These are phyloP conservation scores for Leptoclinus maculatus DNA, from an alignment of 2,797 vertebrate species.

Conservation along the genomic window DNA sequence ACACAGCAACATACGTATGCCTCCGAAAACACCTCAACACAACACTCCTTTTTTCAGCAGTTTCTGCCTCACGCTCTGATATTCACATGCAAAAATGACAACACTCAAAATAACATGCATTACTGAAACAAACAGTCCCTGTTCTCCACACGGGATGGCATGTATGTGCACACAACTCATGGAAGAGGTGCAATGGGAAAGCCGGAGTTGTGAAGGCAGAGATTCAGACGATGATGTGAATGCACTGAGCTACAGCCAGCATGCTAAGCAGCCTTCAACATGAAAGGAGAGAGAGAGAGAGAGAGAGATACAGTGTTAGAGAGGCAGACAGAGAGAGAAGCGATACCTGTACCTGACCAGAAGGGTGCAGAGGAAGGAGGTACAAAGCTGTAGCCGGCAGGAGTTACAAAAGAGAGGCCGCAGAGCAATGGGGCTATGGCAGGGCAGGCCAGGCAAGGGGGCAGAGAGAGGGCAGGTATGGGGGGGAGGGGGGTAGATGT, in stretches of 20 bases:
- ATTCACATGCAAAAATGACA: constrained; percentile 19
- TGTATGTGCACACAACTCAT: constrained; percentile 31
- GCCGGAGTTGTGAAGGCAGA: constrained; percentile 32
- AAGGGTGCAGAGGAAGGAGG: constrained; percentile 98
- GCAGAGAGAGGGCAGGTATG: constrained; percentile 81
- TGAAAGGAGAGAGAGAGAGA: constrained; percentile 66
- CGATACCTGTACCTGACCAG: constrained; percentile 98
- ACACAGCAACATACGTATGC: constrained; percentile 19
- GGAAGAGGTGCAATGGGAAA: constrained; percentile 32
- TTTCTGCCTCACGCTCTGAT: constrained; percentile 15
- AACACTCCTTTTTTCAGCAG: not conserved
- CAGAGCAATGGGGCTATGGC: constrained; percentile 95
- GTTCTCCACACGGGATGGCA: constrained; percentile 18
- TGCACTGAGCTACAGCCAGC: constrained; percentile 50
- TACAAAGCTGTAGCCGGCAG: constrained; percentile 98
- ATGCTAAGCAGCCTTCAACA: constrained; percentile 63
- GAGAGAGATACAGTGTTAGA: constrained; percentile 49
- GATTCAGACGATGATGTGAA: constrained; percentile 37
- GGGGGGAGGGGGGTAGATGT: constrained; percentile 26
- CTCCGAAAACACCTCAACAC: constrained; percentile 10
- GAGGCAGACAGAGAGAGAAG: constrained; percentile 68
- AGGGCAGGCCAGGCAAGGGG: constrained; percentile 62
- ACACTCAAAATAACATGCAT: constrained; percentile 47
- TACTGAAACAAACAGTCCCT: constrained; percentile 23
- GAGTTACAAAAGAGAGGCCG: constrained; percentile 96